Evolutionary conservation across 2,113 vertebrate species (phyloP).

Genomic region (Empidonax alnorum): DNA sequence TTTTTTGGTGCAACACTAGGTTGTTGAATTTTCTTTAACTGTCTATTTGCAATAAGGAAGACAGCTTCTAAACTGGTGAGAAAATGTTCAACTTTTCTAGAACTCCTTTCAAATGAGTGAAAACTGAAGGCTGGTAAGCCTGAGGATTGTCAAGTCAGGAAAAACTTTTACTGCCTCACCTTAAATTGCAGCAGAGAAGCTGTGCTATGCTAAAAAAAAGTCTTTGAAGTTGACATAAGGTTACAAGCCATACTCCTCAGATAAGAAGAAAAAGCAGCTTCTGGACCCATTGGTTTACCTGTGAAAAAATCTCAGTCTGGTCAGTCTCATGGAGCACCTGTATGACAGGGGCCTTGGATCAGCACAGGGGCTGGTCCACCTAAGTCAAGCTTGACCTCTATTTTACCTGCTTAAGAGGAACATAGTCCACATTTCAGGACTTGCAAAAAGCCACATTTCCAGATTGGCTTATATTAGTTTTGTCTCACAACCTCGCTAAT

Average conservation of each 20-base stretch:
- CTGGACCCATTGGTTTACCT: neutral
- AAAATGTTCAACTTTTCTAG: neutral
- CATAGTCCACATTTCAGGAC: neutral
- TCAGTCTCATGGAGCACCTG: neutral
- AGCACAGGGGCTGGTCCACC: neutral
- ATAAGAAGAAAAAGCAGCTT: constrained; percentile 53
- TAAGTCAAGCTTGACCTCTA: constrained; percentile 3
- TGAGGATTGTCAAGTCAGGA: neutral
- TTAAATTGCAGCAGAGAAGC: constrained; percentile 57
- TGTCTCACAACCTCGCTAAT: neutral
- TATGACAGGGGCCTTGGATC: neutral
- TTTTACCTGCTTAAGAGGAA: neutral
- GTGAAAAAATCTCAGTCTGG: neutral
- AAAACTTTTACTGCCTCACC: constrained; percentile 34
- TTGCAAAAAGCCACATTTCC: neutral
- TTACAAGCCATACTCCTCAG: constrained; percentile 25
- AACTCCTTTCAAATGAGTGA: neutral
- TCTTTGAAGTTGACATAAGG: constrained; percentile 70
- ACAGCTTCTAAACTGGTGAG: neutral
- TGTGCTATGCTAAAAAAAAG: constrained; percentile 4
- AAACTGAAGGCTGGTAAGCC: neutral
- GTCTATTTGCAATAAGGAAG: neutral
- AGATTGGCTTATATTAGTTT: neutral
- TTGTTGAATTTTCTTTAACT: neutral
- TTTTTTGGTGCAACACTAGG: neutral